Percentiles rank a stretch among this genome's conserved stretches.
These are phyloP conservation scores for Leptopilina drosophilae DNA, from an alignment of 2,888 invertebrate genomes.

Conservation along the genomic window DNA sequence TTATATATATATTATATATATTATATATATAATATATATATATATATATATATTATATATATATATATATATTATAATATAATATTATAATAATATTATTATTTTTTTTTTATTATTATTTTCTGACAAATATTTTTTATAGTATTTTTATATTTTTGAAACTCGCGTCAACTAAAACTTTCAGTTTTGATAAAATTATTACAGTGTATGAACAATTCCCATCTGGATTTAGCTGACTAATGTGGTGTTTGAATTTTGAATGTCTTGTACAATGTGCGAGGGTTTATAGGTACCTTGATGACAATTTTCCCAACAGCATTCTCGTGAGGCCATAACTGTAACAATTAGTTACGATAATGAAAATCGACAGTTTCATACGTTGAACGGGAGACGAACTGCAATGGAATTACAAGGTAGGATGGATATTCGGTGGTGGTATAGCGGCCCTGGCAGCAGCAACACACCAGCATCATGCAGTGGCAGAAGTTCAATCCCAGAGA, in stretches of 20 bases:
- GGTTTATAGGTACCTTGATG: neutral
- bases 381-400: slow-evolving; percentile 16
- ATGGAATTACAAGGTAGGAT: slow-evolving; percentile 17
- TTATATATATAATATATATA: too few species aligned
- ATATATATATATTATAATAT: too few species aligned
- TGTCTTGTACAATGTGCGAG: neutral
- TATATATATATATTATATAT: too few species aligned
- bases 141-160: too few species aligned
- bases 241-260: neutral
- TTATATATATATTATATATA: too few species aligned
- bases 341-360: slow-evolving; percentile 30
- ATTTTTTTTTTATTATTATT: too few species aligned
- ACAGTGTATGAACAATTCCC: neutral
- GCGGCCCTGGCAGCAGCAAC: too few species aligned
- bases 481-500: slow-evolving; percentile 20
- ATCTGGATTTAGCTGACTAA: neutral
- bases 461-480: too few species aligned
- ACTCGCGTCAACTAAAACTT: too few species aligned
- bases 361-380: slow-evolving; percentile 37
- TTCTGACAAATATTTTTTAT: too few species aligned
- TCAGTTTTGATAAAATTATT: too few species aligned
- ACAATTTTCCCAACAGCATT: slow-evolving; percentile 8
- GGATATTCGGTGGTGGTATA: neutral
- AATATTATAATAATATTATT: too few species aligned
- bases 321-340: slow-evolving; percentile 21